Evolutionary conservation across 2,888 invertebrate species (phyloP), one percentile per base, ranked within the genome.

Genomic region (Callinectes sapidus): DNA sequence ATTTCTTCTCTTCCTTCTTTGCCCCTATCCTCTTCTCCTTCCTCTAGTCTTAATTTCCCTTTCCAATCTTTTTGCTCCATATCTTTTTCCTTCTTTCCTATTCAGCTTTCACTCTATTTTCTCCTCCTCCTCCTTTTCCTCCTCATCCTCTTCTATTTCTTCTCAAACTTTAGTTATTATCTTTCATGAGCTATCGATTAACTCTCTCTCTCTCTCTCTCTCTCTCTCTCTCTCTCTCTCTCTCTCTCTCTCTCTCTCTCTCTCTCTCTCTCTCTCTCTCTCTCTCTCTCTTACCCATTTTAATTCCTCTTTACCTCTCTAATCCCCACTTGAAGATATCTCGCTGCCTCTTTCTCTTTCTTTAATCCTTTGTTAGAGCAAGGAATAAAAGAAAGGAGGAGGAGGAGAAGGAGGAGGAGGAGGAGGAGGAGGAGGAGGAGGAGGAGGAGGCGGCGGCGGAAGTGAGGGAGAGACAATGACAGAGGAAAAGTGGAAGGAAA

Each of bases 181-280:
- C 88, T 88, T 10, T 88, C 14, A 2, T 48, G 23, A n/a, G 14
- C 55, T 54, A 39, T 87, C 39, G 39, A 39, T 87, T 48, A 48
- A 39, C 18, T 5, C n/a, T 87, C 42, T 42, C 87, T 87, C 39
- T 35, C 87, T 39, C 87, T 85, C 85, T 87, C 42, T 87, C 42
- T 42, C 87, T 87, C 39, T 35, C 87, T 39, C 87, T 85, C 85
- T 85, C 85, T 85, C 85, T 85, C 85, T 85, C 85, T 89, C 89
- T 54, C 35, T 61, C 89, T 61, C 61, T 89, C 61, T 39, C 89
- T 89, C 61, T 61, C 89, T 89, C 55, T 61, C 89, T 89, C 61
- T 61, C 61, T 89, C 89, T 61, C 89, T 89, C 61, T 89, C 89
- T 61, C 89, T 89, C 89, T 89, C 61, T 66, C 89, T 66, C 89